Evolutionary conservation across 2,797 vertebrate species (phyloP), one percentile per base, ranked within the genome.

Genomic region (Apogon talboti): DNA sequence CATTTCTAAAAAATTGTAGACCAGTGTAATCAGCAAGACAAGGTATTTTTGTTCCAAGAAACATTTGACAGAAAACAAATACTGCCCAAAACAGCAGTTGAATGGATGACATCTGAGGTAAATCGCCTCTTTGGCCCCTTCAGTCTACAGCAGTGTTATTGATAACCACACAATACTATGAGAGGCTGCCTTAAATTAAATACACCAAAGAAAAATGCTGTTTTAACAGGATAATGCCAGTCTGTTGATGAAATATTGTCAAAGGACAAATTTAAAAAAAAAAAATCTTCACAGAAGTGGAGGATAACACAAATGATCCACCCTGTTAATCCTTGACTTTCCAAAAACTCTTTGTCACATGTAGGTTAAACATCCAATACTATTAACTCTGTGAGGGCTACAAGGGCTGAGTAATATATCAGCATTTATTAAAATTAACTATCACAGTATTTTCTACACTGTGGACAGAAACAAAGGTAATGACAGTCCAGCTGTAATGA

Each of bases 71-170:
- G 0, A 55, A 67, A 48, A 58, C 16, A 66, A 56, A 64, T 4
- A 40, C 21, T 71, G 33, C 18, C 37, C 47, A 71, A 28, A 71
- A 50, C 61, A 76, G 63, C 70, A 58, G 35, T 59, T 45, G 35
- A 77, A 24, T 47, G 38, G 14, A 46, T 50, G 28, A 56, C 6
- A 0, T 61, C 30, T 53, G 66, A 81, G 59, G 72, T 81, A 81
- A 82, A 74, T 78, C 14, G 49, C 76, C 30, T 84, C 75, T 81
- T 81, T 89, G 84, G 73, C 71, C 72, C 54, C 57, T 68, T 76
- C 48, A 52, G 45, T 65, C 41, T 14, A 77, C n/a, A 61, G 44
- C 19, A 67, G 40, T 66, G 42, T 70, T 40, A 60, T 33, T 62
- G 24, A 63, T 70, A 61, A 52, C 63, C 19, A 79, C 44, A 67